Conservation (phyloP, 2,888 invertebrate genomes). For the Scaptomyza cyrtandrae region DNA sequence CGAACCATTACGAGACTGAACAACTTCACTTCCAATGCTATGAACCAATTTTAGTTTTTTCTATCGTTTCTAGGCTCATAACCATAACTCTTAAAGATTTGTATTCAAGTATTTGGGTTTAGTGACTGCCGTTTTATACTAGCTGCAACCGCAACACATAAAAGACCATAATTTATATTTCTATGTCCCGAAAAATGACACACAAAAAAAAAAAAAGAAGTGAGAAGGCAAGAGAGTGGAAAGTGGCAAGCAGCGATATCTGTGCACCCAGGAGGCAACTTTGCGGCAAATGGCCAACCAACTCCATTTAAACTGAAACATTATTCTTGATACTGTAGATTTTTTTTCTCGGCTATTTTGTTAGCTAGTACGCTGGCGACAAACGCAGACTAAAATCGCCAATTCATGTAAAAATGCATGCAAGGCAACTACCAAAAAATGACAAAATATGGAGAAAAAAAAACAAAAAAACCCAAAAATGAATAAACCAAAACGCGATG, state of each 20-base stretch:
- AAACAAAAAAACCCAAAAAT: background rate
- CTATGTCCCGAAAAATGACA: constrained; percentile 21
- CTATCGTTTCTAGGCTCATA: background rate
- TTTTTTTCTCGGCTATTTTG: constrained; percentile 10
- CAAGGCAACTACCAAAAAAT: constrained; percentile 8
- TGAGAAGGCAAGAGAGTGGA: background rate
- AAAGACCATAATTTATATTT: constrained; percentile 47
- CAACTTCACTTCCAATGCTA: background rate
- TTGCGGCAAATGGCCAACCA: constrained; percentile 28
- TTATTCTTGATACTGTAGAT: constrained; percentile 44
- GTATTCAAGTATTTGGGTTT: constrained; percentile 13
- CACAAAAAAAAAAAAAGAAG: background rate
- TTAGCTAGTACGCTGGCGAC: constrained; percentile 9
- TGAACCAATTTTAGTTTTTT: background rate
- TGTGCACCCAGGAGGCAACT: constrained; percentile 57
- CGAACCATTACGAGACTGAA: background rate
- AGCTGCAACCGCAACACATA: constrained; percentile 23
- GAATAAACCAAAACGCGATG: constrained; percentile 26
- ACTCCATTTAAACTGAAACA: constrained; percentile 52
- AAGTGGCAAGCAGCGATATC: constrained; percentile 22
- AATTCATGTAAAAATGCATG: constrained; percentile 67
- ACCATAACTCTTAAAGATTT: constrained; percentile 21
- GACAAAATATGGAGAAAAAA: background rate
- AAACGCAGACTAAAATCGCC: constrained; percentile 52
- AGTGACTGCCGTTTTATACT: constrained; percentile 11